Evolutionary conservation across 1,140 invertebrate genomes (phyloP), one percentile per base, ranked within the genome.

Genomic region (Campoletis sonorensis): DNA sequence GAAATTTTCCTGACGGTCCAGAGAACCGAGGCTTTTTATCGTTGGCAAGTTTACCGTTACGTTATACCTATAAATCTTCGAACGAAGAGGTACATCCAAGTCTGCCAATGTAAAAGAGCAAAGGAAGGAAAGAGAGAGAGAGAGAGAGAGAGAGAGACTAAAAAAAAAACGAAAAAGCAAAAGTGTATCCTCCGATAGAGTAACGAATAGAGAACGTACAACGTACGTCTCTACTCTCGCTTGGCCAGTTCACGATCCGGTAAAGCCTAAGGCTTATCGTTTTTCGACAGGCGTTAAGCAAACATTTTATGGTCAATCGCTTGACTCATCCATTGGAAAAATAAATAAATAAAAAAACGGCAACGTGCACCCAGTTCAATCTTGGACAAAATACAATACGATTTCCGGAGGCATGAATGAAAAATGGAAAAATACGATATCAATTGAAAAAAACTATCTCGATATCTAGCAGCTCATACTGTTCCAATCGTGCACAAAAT

Each of bases 51-150:
- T 80, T 80, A 80, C 27, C 79, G 76, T 49, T 67, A 64, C 58
- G 76, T 49, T 54, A 70, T 61, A 61, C 23, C 79, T 80, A 80
- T 80, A 80, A 80, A 80, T 80, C 70, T 80, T 18, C 11, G 54
- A 64, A 40, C 58, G 58, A 78, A 78, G n/a, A 70, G 76, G 58
- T 45, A 78, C 30, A 67, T 78, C 76, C 49, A 64, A 67, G 76
- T 45, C 67, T 21, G 27, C 26, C 67, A 11, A 33, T 33, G 67
- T 21, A 21, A 70, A 70, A 33, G 30, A 70, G 67, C 30, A n/a
- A 70, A 30, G 21, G 73, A 61, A 26, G 18, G 45, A 58, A 23
- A 21, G 18, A 77, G 58, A 77, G 75, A 37, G 54, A 77, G 45
- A n/a, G n/a, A 45, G 49, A 54, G 15, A 33, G 13, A 27, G 27